Percentiles rank a stretch among this genome's conserved stretches.
Conservation (phyloP, 2,888 invertebrate genomes). For the Thereva nobilitata region DNA sequence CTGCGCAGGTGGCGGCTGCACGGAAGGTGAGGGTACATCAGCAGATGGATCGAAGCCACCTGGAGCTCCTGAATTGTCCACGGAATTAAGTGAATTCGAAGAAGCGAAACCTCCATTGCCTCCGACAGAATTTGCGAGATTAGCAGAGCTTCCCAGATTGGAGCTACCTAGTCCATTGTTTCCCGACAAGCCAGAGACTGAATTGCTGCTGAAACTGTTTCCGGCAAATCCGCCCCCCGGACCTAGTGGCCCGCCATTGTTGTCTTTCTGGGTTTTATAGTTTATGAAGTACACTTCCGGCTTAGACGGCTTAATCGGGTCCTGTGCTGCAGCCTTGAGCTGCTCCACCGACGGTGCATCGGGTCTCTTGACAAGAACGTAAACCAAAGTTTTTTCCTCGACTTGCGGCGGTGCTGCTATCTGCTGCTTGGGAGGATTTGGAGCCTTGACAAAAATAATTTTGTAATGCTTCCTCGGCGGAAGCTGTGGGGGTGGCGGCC, state of each 20-base stretch:
- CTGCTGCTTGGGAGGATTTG: conserved; percentile 59
- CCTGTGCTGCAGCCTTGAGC: conserved; percentile 67
- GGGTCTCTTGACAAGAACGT: conserved; percentile 86
- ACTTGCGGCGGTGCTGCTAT: conserved; percentile 75
- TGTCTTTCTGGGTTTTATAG: conserved; percentile 65
- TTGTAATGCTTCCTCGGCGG: conserved; percentile 63
- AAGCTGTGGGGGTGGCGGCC: conserved; percentile 43
- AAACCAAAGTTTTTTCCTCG: conserved; percentile 86
- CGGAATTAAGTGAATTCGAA: too few species aligned
- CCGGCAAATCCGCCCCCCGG: too few species aligned
- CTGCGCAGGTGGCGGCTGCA: too few species aligned
- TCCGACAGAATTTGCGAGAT: too few species aligned
- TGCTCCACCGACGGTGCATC: conserved; percentile 68
- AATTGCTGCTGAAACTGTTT: too few species aligned
- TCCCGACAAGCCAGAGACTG: too few species aligned
- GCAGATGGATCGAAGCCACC: too few species aligned
- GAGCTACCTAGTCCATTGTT: too few species aligned
- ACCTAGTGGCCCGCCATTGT: not conserved
- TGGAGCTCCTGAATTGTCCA: too few species aligned
- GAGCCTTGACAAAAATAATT: conserved; percentile 64
- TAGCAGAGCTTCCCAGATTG: too few species aligned
- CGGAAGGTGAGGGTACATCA: too few species aligned
- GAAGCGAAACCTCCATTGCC: too few species aligned
- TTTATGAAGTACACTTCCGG: conserved; percentile 73
- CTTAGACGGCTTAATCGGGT: conserved; percentile 64